Evolutionary conservation across 1,140 invertebrate genomes (phyloP).

Genomic region (Streblospio benedicti): DNA sequence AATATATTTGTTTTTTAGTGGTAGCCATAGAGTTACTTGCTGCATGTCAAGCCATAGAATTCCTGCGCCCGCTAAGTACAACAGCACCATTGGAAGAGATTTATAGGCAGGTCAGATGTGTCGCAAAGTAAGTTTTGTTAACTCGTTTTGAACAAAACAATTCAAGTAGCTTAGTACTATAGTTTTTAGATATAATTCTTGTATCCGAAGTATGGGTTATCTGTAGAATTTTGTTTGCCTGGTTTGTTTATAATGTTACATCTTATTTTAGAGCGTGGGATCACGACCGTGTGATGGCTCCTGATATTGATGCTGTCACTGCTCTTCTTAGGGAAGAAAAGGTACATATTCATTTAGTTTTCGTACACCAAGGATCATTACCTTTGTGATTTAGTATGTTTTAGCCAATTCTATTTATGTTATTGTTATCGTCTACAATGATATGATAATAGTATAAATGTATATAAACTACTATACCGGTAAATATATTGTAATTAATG

Average conservation of each 20-base stretch:
- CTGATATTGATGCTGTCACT: conserved; percentile 57
- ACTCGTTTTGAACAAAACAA: too few relatives aligned
- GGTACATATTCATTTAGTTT: conserved; percentile 32
- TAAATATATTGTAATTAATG: neutral
- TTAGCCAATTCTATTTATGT: neutral
- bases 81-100: conserved; percentile 63
- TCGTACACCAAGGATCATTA: neutral
- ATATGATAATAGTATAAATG: neutral
- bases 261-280: conserved; percentile 56
- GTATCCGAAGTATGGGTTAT: too few relatives aligned
- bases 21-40: conserved; percentile 63
- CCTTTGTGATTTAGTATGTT: neutral
- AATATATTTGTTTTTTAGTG: conserved; percentile 44
- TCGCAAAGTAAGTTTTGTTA: conserved; percentile 28
- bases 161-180: too few relatives aligned
- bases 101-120: conserved; percentile 55
- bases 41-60: conserved; percentile 68
- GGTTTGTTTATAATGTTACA: too few relatives aligned
- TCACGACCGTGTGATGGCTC: conserved; percentile 60
- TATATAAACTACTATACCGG: neutral
- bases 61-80: conserved; percentile 61
- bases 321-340: conserved; percentile 54
- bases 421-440: neutral
- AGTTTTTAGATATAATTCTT: too few relatives aligned
- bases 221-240: too few relatives aligned